Base-by-base conservation (phyloP, 2,113 vertebrate species). In the Cyanistes caeruleus region DNA sequence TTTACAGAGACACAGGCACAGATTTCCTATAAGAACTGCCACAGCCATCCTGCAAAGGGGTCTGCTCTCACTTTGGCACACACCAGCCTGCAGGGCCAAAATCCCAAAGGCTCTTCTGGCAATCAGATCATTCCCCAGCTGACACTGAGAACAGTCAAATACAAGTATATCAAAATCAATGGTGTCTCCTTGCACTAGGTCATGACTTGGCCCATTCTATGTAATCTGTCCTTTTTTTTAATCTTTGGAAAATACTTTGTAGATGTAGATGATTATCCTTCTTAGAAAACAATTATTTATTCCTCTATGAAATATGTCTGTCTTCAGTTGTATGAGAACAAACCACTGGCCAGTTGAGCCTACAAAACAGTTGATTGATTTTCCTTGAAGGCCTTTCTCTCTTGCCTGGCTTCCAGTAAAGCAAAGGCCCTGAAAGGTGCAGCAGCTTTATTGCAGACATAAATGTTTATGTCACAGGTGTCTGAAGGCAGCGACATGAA, bases 1-100 rank as follows among this genome's bases (percentile, higher is more conserved):
- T 53, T 51, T 11, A 11, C 25, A 43, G 41, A 52, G 28, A 22
- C 5, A 13, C 0, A 0, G 33, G 13, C 9, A 70, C 18, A 19
- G 62, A 48, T 83, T 83, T 70, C 39, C 68, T 13, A 2, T 4
- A 8, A 39, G 52, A 31, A 1, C 14, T 78, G 67, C 28, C 58
- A 25, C 60, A 48, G 30, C 12, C 48, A n/a, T 13, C 48, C 52
- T 43, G 31, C 30, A 13, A 17, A 9, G 24, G 31, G 28, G 4
- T 35, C 35, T 80, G 2, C 0, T 33, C 60, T 53, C 24, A 1
- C 75, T 49, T 6, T 23, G 63, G 53, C 39, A 73, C 63, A 31
- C 2, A 7, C 35, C 10, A 13, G 2, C 1, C 20, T 87, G 69
- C 1, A 1, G 31, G 37, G 28, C 27, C 21, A 75, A 43, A 84